Evolutionary conservation across 2,113 vertebrate species (phyloP), one percentile per base, ranked within the genome.

Genomic region (Nesogale talazaci): DNA sequence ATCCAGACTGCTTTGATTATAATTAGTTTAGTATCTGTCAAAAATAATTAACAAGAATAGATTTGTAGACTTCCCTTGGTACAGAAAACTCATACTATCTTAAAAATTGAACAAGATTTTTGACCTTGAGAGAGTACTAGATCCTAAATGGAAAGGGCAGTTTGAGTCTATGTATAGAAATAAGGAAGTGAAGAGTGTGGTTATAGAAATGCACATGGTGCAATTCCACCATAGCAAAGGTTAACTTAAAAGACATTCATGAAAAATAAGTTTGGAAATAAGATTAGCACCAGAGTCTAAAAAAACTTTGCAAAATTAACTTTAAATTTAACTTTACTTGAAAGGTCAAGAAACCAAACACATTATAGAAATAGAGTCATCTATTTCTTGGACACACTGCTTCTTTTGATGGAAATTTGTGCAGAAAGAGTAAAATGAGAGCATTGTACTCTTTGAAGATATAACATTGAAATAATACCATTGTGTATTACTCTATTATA

Each of bases 381-480:
- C 59, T 90, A 22, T 65, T 92, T 80, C 52, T 92, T 59, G 0
- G 14, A 59, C 27, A 80, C 31, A 88, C 82, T 86, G 36, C 25
- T 83, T 86, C 75, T 31, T 88, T 42, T 38, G 8, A 85, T 77
- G n/a, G 42, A 80, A 19, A 3, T 10, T 0, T 85, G 59, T 92
- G 15, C 61, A 88, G 4, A 9, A 89, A 92, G 27, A 96, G 3
- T n/a, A 91, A 96, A 93, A 46, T 92, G 12, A 87, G 96, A 92
- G 86, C 3, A 94, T 81, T 89, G 17, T 82, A 72, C 29, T 81
- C 34, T 89, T 94, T 94, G 11, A 69, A 36, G 79, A 95, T 46
- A 16, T 69, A 38, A 84, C 59, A 84, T 2, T 75, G 83, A 96
- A 97, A 96, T 86, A 94, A 85, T 57, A 92, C 0, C 12, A 78